phyloP scores from a whole-genome alignment of 2,797 vertebrate genomes.

The Enteromius treurensis region DNA sequence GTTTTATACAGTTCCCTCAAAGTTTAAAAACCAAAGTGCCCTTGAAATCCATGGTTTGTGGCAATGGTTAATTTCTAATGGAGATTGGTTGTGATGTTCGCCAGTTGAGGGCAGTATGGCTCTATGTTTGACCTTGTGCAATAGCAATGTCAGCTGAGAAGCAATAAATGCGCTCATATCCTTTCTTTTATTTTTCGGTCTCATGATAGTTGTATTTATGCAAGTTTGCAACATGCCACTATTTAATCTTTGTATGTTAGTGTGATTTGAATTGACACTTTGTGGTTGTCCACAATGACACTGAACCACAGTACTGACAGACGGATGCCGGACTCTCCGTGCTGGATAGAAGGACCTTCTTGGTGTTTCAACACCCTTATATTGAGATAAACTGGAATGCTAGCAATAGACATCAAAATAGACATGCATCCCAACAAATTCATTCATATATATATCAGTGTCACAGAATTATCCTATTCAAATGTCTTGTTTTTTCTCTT shows the following conservation, averaged over 20 bases:
- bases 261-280: not conserved
- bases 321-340: not conserved
- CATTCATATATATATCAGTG: not conserved
- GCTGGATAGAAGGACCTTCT: not conserved
- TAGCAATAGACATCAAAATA: not conserved
- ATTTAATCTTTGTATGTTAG: not conserved
- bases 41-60: not conserved
- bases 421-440: not conserved
- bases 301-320: not conserved
- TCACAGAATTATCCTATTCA: not conserved
- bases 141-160: not conserved
- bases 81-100: not conserved
- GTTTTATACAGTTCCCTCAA: not conserved
- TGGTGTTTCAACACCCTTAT: not conserved
- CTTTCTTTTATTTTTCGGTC: not conserved
- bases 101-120: slow-evolving; percentile 30
- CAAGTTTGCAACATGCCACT: not conserved
- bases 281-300: not conserved
- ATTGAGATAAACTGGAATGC: not conserved
- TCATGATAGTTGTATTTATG: not conserved
- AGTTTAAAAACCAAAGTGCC: not conserved
- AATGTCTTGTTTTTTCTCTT: not conserved
- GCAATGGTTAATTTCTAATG: not conserved
- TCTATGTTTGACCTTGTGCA: not conserved
- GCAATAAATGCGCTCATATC: not conserved